A percentile compares a stretch with the other conserved stretches of the same genome.
Conservation (phyloP, 1,140 invertebrate species). For the Coptotermes formosanus region DNA sequence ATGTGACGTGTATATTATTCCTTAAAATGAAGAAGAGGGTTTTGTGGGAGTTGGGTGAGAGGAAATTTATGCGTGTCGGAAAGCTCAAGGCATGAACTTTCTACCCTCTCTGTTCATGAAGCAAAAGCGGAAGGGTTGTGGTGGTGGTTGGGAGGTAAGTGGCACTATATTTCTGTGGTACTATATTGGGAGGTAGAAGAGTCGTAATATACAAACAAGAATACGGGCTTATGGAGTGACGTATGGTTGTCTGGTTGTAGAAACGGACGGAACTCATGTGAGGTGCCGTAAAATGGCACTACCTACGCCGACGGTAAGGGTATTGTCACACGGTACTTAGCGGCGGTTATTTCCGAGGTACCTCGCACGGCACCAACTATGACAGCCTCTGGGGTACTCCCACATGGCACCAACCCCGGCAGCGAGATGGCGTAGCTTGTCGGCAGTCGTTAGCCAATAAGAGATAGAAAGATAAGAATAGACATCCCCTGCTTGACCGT, state of each 20-base stretch:
- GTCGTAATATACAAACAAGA: neutral
- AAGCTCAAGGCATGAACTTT: conserved; percentile 1
- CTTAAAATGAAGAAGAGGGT: neutral
- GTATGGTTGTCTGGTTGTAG: neutral
- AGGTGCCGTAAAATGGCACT: too few relatives aligned
- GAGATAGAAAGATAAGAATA: too few relatives aligned
- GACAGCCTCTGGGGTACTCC: too few relatives aligned
- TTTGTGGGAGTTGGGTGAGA: neutral
- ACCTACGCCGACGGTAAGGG: too few relatives aligned
- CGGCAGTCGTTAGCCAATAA: too few relatives aligned
- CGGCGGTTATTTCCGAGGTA: too few relatives aligned
- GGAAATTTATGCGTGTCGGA: conserved; percentile 10
- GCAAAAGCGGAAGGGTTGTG: neutral
- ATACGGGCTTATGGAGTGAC: neutral
- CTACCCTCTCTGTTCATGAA: neutral
- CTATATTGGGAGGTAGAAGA: neutral
- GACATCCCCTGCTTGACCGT: too few relatives aligned
- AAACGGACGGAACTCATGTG: too few relatives aligned
- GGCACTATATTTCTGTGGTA: neutral
- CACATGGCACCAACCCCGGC: too few relatives aligned
- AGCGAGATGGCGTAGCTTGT: too few relatives aligned
- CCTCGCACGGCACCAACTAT: too few relatives aligned
- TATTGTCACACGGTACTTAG: too few relatives aligned
- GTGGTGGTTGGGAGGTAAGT: neutral
- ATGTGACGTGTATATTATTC: conserved; percentile 4